These are phyloP conservation scores for Sycophila texana DNA, from an alignment of 2,888 invertebrate species.

Conservation along the genomic window DNA sequence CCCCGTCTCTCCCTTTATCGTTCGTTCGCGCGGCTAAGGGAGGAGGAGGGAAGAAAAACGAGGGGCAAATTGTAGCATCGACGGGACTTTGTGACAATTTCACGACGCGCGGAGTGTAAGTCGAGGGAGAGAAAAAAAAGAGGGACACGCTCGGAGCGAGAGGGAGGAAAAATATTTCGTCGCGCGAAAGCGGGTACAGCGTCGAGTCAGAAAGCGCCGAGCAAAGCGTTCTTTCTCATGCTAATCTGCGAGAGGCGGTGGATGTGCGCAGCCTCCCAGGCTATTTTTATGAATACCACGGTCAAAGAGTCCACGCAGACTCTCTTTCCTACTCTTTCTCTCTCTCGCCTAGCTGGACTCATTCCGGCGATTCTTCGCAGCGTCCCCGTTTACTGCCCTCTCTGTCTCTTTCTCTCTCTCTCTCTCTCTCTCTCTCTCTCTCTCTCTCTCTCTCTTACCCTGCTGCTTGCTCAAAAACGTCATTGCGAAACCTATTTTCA, in stretches of 20 bases:
- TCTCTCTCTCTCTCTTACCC: conserved; percentile 25
- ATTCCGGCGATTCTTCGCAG: conserved; percentile 14
- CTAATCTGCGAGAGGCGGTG: conserved; percentile 67
- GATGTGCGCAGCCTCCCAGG: conserved; percentile 55
- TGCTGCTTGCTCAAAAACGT: conserved; percentile 17
- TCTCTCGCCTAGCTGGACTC: conserved; percentile 8
- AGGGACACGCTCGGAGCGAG: conserved; percentile 18
- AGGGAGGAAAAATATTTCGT: conserved; percentile 40
- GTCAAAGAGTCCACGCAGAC: conserved; percentile 55
- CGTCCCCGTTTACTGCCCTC: background rate
- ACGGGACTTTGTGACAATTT: conserved; percentile 35
- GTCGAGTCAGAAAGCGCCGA: conserved; percentile 66
- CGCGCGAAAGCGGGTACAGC: conserved; percentile 7
- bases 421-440: no score
- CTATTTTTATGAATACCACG: conserved; percentile 73
- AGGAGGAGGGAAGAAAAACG: background rate
- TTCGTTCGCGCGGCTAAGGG: background rate
- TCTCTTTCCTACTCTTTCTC: conserved; percentile 7
- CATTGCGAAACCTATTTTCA: conserved; percentile 31
- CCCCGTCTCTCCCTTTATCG: conserved; percentile 56
- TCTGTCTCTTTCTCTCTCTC: conserved; percentile 7
- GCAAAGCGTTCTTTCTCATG: conserved; percentile 75
- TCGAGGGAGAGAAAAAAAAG: background rate
- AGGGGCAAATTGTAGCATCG: conserved; percentile 17
- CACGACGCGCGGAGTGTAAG: background rate